Evolutionary conservation across 2,888 invertebrate genomes (phyloP), one percentile per base, ranked within the genome.

Genomic region (Protodeltote pygarga): DNA sequence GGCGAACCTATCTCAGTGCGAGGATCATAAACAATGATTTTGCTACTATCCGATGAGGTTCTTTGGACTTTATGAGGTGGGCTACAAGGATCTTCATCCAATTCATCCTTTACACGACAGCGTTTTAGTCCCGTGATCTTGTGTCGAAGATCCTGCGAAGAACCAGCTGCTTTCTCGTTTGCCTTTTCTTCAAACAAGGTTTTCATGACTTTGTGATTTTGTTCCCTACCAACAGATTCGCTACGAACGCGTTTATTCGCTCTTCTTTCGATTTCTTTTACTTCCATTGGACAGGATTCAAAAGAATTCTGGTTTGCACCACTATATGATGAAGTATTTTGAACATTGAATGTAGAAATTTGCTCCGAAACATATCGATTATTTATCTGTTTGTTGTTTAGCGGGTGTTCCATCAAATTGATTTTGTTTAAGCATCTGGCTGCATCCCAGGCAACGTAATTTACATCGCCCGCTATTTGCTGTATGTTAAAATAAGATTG

Each of bases 81-180:
- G 1, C 32, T 25, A 19, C 14, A 28, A 21, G 2, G 14, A 2
- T 14, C 14, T 9, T 11, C n/a, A 3, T 38, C 8, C 2, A 14
- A 11, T n/a, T 31, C 20, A 2, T 13, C 21, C 5, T 28, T 48
- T 5, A 29, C 19, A 21, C 29, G 14, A 13, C 11, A 23, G 8
- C 6, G 23, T 14, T 38, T 58, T 3, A 49, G 27, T 5, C 32
- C 42, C 16, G 51, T 38, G 8, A 14, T 23, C 6, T 16, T 29
- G 28, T 25, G 29, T 6, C 17, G 17, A 15, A 31, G 17, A 15
- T 19, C 20, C 2, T 58, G 27, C 3, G 47, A 29, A 9, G 24
- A 3, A 5, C 23, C 14, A 38, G 16, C 14, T 32, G 16, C n/a
- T 8, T 35, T 20, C 21, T 8, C 27, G 4, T 41, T 37, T 0